Evolutionary conservation across 2,113 vertebrate species (phyloP), one percentile per base, ranked within the genome.

Genomic region (Tenrec ecaudatus): DNA sequence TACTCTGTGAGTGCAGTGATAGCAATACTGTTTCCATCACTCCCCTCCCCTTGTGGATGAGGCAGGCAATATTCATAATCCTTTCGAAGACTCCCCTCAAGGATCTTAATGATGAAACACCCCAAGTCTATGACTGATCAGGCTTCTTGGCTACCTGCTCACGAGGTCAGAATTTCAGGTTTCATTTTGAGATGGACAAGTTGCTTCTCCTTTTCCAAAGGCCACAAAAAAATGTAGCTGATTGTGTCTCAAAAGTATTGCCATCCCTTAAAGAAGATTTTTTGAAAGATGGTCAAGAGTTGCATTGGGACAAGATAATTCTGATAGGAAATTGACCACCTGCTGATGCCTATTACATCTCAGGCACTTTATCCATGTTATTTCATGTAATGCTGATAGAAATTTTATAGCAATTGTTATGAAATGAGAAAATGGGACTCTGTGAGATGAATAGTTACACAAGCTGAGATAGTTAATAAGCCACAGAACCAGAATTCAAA

Each of bases 171-270:
- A 82, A 40, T 60, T 76, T 17, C 69, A 71, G 25, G 40, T 69
- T 64, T 82, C 25, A 88, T 76, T 62, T 15, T 29, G 71, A 6
- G 7, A 36, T 27, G 17, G 19, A 33, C 3, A 10, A 33, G 53
- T 79, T 66, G 69, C 3, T 88, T 90, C 69, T 22, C 2, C 71
- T 17, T 79, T 88, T 96, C 47, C 22, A 71, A 58, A 94, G 47
- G 5, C 20, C 16, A 71, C 2, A 76, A 29, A 69, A 69, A 78
- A 15, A 22, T 6, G 12, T 88, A 58, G 43, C 12, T 27, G 23
- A 27, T 84, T 31, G 0, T n/a, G 10, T 91, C 7, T 64, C 68
- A 31, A 58, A 68, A 12, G 43, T 0, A 53, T 8, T 33, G 0
- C 15, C 79, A 80, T 64, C 92, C 17, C 3, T 91, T 64, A 84